phyloP scores from a whole-genome alignment of 2,113 vertebrate genomes.

The Henicopernis longicauda region DNA sequence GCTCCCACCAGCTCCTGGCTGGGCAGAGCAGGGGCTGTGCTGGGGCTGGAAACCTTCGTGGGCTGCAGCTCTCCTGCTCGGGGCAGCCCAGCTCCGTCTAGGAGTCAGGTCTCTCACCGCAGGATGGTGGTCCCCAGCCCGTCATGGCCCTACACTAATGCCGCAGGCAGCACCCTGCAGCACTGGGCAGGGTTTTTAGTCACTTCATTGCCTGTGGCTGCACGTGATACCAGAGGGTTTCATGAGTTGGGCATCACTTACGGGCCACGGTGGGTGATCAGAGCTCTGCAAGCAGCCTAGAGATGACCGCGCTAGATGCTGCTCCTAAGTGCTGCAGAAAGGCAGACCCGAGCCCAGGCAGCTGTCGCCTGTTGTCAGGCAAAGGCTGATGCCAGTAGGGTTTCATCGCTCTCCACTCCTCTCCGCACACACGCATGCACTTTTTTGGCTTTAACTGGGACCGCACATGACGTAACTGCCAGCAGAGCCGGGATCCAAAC shows the following conservation, averaged over 20 bases:
- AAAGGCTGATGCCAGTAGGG: neutral
- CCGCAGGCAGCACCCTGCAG: neutral
- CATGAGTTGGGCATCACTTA: neutral
- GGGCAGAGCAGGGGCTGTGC: accelerated
- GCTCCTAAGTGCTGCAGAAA: neutral
- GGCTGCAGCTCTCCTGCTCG: neutral
- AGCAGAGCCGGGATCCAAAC: neutral
- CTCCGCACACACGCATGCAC: neutral
- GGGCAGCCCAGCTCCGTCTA: neutral
- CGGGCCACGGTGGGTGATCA: neutral
- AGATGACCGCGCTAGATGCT: accelerated
- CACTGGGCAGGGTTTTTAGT: neutral
- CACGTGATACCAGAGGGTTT: neutral
- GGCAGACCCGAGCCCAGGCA: neutral
- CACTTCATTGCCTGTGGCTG: neutral
- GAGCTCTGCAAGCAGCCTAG: neutral
- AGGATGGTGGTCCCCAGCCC: neutral
- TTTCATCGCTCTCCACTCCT: neutral
- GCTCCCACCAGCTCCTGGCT: neutral
- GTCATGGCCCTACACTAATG: accelerated
- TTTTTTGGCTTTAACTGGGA: neutral
- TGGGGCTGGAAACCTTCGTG: neutral
- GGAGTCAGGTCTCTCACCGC: neutral
- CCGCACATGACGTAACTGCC: neutral
- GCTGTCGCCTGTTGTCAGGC: neutral